A percentile compares a stretch with the other conserved stretches of the same genome.
These are phyloP conservation scores for Steatornis caripensis DNA, from an alignment of 2,113 vertebrate genomes.

Conservation along the genomic window DNA sequence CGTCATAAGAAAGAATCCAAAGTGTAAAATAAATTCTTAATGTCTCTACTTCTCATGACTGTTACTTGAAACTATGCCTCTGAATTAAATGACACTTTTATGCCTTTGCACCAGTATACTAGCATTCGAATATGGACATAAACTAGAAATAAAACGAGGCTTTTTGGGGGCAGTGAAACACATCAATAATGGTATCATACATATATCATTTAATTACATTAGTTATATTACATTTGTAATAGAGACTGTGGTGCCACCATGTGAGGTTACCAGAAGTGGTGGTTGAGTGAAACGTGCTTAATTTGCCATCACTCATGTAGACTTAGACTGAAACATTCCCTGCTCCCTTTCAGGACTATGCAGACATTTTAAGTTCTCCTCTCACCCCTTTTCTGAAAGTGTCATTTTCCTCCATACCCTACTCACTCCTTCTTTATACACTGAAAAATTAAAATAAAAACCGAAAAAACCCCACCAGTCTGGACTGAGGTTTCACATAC, in stretches of 20 bases:
- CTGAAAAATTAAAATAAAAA: background rate
- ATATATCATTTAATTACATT: background rate
- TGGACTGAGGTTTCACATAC: background rate
- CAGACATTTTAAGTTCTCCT: background rate
- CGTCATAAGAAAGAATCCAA: background rate
- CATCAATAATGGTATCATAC: background rate
- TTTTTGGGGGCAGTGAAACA: background rate
- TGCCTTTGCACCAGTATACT: background rate
- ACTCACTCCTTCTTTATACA: background rate
- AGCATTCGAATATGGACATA: background rate
- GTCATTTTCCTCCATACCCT: background rate
- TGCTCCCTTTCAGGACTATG: background rate
- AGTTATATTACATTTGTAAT: background rate
- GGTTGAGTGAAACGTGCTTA: fast-evolving
- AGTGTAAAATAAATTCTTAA: background rate
- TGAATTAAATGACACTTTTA: background rate
- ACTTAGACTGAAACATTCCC: background rate
- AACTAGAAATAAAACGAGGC: background rate
- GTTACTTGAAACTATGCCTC: background rate
- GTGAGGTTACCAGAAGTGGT: background rate
- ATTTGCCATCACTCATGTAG: background rate
- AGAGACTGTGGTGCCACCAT: no score
- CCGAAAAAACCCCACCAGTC: background rate
- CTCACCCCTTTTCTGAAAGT: background rate
- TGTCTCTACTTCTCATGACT: background rate